Base-by-base conservation (phyloP, 2,113 vertebrate species). In the Syngnathus floridae region DNA sequence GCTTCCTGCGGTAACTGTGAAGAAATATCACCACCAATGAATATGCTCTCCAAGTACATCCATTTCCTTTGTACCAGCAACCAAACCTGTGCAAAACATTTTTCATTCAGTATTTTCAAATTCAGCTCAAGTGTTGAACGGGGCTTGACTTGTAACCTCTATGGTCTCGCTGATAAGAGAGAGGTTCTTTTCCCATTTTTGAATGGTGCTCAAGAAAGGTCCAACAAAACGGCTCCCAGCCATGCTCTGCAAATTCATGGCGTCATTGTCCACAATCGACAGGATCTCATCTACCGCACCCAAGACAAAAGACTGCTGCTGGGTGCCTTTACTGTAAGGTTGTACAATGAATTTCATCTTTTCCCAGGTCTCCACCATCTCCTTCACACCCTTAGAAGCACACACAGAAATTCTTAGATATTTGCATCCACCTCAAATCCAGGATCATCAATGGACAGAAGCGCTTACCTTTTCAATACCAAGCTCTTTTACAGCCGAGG, bases 41-140 rank as follows among this genome's bases (percentile, higher is more conserved):
- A 99, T 66, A 99, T 98, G 83, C 92, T 98, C 75, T 97, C 95
- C 57, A 99, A 82, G 71, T 98, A 98, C 92, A 98, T 97, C 97
- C 97, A 99, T 84, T 99, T 99, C 4, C 94, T 89, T 82, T 99
- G 97, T 21, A 97, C 95, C 35, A 92, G 72, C 90, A 94, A 79
- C 95, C 95, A 98, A 22, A 97, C 88, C 97, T 99, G 59, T 1
- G 22, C 13, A 61, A 22, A 61, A 43, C 19, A 21, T 40, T 38
- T 40, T 38, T 6, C 7, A 58, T 59, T 5, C n/a, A 43, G 5
- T 43, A 22, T 61, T 2, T 8, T 26, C 13, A 61, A 61, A 43
- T 43, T 43, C n/a, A 43, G 37, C 19, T 26, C 2, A 41, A 61
- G 38, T 2, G 12, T 43, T 41, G 11, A 41, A 22, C 26, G 26